These are phyloP conservation scores for Equus quagga DNA, from an alignment of 2,113 vertebrate genomes.

Conservation along the genomic window DNA sequence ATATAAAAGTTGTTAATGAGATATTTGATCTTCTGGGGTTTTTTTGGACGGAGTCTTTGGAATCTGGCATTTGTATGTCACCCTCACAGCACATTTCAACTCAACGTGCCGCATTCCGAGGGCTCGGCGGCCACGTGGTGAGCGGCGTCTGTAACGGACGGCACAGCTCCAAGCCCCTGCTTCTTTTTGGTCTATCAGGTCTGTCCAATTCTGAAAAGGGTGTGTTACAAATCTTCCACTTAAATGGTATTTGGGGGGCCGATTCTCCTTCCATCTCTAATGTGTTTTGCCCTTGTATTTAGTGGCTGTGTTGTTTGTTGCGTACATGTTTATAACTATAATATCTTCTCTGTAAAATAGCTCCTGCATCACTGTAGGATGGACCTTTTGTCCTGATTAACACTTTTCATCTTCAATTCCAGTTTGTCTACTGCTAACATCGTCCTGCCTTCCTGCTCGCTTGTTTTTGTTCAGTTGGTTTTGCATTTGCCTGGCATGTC, in stretches of 20 bases:
- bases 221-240: background rate
- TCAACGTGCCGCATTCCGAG: background rate
- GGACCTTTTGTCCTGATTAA: background rate
- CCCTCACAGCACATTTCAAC: background rate
- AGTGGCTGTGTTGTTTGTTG: background rate
- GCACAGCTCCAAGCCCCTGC: background rate
- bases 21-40: background rate
- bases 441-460: background rate
- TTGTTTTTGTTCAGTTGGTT: background rate
- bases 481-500: background rate
- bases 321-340: background rate
- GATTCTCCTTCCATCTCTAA: background rate
- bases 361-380: rapidly evolving
- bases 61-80: background rate
- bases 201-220: background rate
- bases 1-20: background rate
- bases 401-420: background rate
- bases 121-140: background rate
- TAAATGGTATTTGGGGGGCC: background rate
- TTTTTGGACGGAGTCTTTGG: background rate
- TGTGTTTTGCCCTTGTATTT: background rate
- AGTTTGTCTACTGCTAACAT: background rate
- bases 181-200: background rate
- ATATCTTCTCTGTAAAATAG: background rate
- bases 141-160: background rate